phyloP scores from a whole-genome alignment of 2,113 vertebrate species.

The Melanerpes aurifrons region DNA sequence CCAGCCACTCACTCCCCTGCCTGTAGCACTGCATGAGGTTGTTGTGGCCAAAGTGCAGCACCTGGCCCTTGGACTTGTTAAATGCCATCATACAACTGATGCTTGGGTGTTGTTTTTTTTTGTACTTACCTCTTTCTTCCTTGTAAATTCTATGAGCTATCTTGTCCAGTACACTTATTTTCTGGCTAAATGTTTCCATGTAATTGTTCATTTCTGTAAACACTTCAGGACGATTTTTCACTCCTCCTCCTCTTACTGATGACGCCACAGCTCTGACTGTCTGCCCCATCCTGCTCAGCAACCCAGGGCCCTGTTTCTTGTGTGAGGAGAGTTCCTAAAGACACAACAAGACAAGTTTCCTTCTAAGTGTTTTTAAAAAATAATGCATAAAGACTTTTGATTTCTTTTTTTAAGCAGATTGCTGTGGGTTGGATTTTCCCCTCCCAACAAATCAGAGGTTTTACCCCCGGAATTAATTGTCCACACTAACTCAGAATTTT shows the following conservation, averaged over 20 bases:
- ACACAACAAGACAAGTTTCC: neutral
- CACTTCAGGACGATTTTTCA: slow-evolving; percentile 87
- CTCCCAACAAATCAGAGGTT: too few species aligned
- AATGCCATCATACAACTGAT: neutral
- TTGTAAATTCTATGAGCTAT: slow-evolving; percentile 92
- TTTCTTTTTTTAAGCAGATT: too few species aligned
- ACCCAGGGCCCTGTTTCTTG: slow-evolving; percentile 89
- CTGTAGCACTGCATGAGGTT: too few species aligned
- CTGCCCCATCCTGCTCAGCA: slow-evolving; percentile 92
- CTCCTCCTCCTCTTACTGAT: slow-evolving; percentile 86
- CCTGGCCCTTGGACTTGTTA: too few species aligned
- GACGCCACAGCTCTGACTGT: slow-evolving; percentile 88
- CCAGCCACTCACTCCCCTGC: too few species aligned
- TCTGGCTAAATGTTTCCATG: slow-evolving; percentile 87
- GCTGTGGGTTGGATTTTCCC: too few species aligned
- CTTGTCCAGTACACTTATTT: slow-evolving; percentile 89
- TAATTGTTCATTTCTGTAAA: slow-evolving; percentile 88
- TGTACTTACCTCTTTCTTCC: slow-evolving; percentile 87
- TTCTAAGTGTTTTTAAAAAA: neutral
- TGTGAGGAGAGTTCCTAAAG: slow-evolving; percentile 87
- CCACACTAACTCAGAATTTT: too few species aligned
- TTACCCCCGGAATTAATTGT: too few species aligned
- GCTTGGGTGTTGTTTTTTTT: neutral
- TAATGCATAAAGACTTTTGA: neutral
- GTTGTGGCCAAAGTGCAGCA: too few species aligned